Evolutionary conservation across 2,797 vertebrate species (phyloP).

Genomic region (Crax fasciolata): DNA sequence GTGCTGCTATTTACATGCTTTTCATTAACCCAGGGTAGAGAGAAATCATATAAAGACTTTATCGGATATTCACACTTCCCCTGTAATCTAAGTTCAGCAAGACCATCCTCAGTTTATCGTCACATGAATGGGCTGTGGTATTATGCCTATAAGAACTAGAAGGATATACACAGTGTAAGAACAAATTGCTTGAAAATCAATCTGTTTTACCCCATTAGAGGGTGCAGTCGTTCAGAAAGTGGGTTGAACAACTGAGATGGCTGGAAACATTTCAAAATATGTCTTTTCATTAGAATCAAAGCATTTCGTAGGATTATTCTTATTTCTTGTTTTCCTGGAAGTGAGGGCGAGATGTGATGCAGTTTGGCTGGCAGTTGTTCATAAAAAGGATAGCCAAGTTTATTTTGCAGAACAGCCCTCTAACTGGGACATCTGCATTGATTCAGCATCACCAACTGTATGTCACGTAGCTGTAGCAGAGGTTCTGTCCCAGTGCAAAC

Average conservation of each 20-base stretch:
- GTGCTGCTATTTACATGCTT: background rate
- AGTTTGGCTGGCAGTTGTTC: background rate
- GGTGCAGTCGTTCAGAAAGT: conserved; percentile 61
- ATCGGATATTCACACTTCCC: background rate
- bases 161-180: background rate
- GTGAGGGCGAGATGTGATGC: background rate
- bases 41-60: background rate
- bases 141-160: background rate
- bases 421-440: fast-evolving
- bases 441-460: background rate
- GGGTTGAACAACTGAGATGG: background rate
- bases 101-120: background rate
- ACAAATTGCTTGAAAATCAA: conserved; percentile 34
- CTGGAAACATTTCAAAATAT: background rate
- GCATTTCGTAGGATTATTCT: background rate
- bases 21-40: background rate
- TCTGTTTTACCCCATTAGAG: conserved; percentile 62
- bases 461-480: background rate
- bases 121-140: background rate
- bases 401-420: background rate
- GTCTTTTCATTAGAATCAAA: background rate
- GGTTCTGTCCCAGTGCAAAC: background rate
- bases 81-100: background rate
- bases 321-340: background rate
- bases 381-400: background rate